These are phyloP conservation scores for Scomberomorus guttatus DNA, from an alignment of 2,797 vertebrate species.

Conservation along the genomic window DNA sequence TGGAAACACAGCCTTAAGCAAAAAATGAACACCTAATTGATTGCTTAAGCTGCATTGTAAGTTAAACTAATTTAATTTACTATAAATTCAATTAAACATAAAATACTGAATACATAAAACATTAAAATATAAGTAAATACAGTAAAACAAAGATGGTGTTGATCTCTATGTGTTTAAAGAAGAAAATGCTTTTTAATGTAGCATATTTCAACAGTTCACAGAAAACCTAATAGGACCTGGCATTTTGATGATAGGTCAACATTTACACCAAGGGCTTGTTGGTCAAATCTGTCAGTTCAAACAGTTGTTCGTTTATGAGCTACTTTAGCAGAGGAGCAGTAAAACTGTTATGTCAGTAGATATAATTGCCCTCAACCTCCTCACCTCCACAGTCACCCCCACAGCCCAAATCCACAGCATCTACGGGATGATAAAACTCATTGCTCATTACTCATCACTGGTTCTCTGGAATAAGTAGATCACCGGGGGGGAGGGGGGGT, in stretches of 20 bases:
- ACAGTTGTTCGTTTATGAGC: slow-evolving; percentile 73
- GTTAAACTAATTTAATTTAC: not conserved
- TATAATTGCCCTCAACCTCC: slow-evolving; percentile 57
- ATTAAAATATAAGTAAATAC: not conserved
- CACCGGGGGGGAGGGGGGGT: slow-evolving; percentile 57
- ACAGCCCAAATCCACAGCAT: slow-evolving; percentile 52
- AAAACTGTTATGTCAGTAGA: slow-evolving; percentile 70
- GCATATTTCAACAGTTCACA: slow-evolving; percentile 37
- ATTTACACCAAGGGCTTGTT: slow-evolving; percentile 51
- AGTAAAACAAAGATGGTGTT: not conserved
- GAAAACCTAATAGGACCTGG: slow-evolving; percentile 52
- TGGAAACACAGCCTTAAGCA: not conserved
- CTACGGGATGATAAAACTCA: slow-evolving; percentile 65
- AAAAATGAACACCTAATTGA: slow-evolving; percentile 2
- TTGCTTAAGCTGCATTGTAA: not conserved
- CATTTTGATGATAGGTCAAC: slow-evolving; percentile 70
- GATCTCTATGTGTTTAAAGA: not conserved
- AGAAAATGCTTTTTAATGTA: not conserved
- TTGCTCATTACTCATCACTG: slow-evolving; percentile 58
- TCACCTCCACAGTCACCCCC: slow-evolving; percentile 42
- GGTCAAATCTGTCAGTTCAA: slow-evolving; percentile 67
- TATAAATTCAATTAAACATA: not conserved
- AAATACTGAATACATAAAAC: not conserved
- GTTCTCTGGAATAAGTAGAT: slow-evolving; percentile 51
- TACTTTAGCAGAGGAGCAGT: slow-evolving; percentile 64